A percentile compares a stretch with the other conserved stretches of the same genome.
phyloP scores from a whole-genome alignment of 1,140 invertebrate species.

The Probaryconus sp. region DNA sequence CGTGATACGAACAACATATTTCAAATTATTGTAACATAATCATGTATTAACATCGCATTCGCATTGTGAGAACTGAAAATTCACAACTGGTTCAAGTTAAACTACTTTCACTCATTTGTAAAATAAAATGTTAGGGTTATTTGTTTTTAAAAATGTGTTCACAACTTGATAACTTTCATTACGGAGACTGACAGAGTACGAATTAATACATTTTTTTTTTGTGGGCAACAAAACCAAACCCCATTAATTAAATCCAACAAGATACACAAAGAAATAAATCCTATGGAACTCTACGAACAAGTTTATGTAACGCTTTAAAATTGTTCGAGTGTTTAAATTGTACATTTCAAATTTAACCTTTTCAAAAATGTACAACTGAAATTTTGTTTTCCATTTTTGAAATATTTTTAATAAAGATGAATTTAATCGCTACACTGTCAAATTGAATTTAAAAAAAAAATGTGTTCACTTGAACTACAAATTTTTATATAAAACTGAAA shows the following conservation, averaged over 20 bases:
- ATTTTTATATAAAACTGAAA: too few relatives aligned
- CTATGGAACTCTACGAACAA: too few relatives aligned
- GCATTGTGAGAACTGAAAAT: constrained; percentile 41
- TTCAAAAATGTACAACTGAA: too few relatives aligned
- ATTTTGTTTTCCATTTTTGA: too few relatives aligned
- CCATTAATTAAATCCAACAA: constrained; percentile 38
- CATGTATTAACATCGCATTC: constrained; percentile 20
- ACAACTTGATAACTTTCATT: constrained; percentile 44
- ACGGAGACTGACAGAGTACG: constrained; percentile 47
- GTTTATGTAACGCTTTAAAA: too few relatives aligned
- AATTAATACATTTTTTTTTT: constrained; percentile 24
- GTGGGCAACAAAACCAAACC: constrained; percentile 10
- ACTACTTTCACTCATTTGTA: constrained; percentile 47
- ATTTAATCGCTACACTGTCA: too few relatives aligned
- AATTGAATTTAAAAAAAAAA: too few relatives aligned
- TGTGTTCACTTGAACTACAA: too few relatives aligned
- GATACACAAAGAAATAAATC: constrained; percentile 1
- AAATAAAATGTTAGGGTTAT: constrained; percentile 51
- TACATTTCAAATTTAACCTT: too few relatives aligned
- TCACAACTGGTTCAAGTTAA: constrained; percentile 45
- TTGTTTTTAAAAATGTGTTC: constrained; percentile 40
- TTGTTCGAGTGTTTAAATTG: too few relatives aligned
- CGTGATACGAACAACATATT: constrained; percentile 24
- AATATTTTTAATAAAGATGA: too few relatives aligned
- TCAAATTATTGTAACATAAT: constrained; percentile 46